A percentile compares a stretch with the other conserved stretches of the same genome.
phyloP scores from a whole-genome alignment of 1,140 invertebrate species.

The Nasonia longicornis region DNA sequence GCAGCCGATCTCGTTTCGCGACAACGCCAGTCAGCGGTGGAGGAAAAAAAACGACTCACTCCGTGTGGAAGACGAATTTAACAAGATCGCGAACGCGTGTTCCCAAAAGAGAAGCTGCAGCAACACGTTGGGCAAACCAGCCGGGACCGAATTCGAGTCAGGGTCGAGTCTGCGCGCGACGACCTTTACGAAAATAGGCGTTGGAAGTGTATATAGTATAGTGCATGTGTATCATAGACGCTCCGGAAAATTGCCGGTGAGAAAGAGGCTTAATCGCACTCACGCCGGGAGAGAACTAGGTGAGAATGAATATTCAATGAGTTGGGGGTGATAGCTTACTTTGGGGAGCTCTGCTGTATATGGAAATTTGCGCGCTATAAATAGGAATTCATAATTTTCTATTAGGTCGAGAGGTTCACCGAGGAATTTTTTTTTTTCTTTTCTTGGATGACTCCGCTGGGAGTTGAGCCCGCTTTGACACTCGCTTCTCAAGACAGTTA shows the following conservation, averaged over 20 bases:
- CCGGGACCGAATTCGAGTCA: conserved; percentile 57
- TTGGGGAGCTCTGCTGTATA: neutral
- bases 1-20: neutral
- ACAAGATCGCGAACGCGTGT: neutral
- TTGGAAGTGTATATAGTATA: neutral
- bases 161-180: conserved; percentile 50
- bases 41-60: neutral
- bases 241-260: neutral
- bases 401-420: no score
- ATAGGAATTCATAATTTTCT: no score
- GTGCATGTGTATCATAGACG: neutral
- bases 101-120: neutral
- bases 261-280: neutral
- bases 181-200: conserved; percentile 27
- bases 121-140: neutral
- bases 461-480: no score
- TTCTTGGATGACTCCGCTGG: no score
- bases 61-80: neutral
- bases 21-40: neutral
- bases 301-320: conserved; percentile 18
- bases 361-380: neutral
- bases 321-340: neutral
- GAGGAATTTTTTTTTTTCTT: no score
- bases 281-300: neutral
- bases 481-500: no score